phyloP scores from a whole-genome alignment of 2,888 invertebrate species.

The Eupithecia abbreviata region DNA sequence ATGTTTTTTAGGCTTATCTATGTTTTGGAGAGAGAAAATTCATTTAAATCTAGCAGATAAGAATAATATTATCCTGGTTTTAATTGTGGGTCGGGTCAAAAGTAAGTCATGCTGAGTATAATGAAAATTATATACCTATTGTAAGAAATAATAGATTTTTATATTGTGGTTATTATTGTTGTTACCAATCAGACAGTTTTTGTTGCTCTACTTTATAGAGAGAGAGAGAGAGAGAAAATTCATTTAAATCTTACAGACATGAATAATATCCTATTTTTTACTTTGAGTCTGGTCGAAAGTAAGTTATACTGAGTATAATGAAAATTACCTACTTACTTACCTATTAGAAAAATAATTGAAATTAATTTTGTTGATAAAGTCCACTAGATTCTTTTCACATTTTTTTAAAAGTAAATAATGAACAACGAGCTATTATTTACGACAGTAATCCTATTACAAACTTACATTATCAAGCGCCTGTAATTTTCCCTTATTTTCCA shows the following conservation, averaged over 20 bases:
- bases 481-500: conserved; percentile 46
- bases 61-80: neutral
- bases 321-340: neutral
- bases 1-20: neutral
- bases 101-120: neutral
- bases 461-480: conserved; percentile 26
- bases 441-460: conserved; percentile 22
- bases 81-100: neutral
- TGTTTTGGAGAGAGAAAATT: neutral
- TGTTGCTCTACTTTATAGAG: too few species aligned
- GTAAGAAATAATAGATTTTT: neutral
- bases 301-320: neutral
- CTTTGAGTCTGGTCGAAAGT: neutral
- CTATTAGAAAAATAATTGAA: neutral
- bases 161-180: neutral
- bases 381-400: neutral
- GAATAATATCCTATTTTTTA: neutral
- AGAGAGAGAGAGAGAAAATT: neutral
- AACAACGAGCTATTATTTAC: conserved; percentile 34
- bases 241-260: neutral
- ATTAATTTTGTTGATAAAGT: neutral
- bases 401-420: neutral
- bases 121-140: neutral
- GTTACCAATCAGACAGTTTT: too few species aligned
- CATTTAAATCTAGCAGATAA: neutral